Evolutionary conservation across 2,113 vertebrate species (phyloP).

Genomic region (Cinclus cinclus): DNA sequence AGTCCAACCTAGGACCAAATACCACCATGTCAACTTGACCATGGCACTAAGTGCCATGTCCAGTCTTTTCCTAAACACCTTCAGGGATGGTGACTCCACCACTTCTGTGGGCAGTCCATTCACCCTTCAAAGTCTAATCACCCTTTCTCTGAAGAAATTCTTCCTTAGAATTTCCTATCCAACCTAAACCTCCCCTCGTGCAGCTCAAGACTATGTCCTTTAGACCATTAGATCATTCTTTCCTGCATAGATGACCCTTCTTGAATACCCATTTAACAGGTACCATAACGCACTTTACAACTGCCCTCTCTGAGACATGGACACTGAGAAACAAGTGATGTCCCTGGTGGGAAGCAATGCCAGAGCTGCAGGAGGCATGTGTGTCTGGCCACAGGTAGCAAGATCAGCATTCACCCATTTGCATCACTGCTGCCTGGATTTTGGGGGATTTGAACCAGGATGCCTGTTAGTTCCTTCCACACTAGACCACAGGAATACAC

Average conservation of each 20-base stretch:
- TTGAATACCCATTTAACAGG: background rate
- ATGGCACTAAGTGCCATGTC: background rate
- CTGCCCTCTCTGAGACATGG: background rate
- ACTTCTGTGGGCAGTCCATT: background rate
- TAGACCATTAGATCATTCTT: background rate
- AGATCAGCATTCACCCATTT: background rate
- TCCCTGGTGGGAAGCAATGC: fast-evolving
- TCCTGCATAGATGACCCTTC: background rate
- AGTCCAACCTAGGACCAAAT: background rate
- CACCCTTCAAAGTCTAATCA: background rate
- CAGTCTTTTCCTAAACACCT: background rate
- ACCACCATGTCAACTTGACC: background rate
- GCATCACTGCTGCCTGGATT: background rate
- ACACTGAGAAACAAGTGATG: background rate
- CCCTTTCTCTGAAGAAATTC: background rate
- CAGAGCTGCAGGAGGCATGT: fast-evolving
- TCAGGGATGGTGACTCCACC: background rate
- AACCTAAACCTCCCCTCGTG: background rate
- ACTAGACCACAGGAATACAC: background rate
- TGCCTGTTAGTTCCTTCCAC: background rate
- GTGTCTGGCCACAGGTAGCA: background rate
- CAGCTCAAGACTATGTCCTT: background rate
- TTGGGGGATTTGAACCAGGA: background rate
- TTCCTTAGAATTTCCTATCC: background rate
- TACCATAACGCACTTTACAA: background rate